Base-by-base conservation (phyloP, 1,140 invertebrate genomes). In the Scaptomyza pallida region DNA sequence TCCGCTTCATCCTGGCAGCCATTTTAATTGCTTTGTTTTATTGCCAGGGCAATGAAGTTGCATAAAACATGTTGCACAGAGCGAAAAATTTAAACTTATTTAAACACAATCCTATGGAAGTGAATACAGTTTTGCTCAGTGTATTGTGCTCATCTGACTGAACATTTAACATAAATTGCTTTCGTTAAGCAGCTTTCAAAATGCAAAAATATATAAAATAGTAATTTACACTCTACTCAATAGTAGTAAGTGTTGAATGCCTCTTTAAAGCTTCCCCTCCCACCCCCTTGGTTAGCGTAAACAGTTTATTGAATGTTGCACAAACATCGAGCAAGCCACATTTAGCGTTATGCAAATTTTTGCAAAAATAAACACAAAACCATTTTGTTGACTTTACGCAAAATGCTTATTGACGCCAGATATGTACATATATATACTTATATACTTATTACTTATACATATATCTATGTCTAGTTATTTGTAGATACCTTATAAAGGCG, bases 1-100 rank as follows among this genome's bases (percentile, higher is more conserved):
- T n/a, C 17, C 41, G 33, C 35, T 63, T 16, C 55, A 45, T 16
- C 60, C 56, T 63, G 79, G 45, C 72, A 75, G 60, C 59, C 68
- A 69, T 85, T 79, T 83, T 86, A 85, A 86, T 86, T 85, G 80
- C 76, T 76, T 85, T 81, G 78, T 74, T 82, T 81, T 77, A 73
- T 78, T 65, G 47, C 78, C 78, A n/a, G n/a, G n/a, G 45, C 54
- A 62, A 78, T 78, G 61, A 78, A 82, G 70, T 67, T 72, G 48
- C 30, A 44, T 10, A 37, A 37, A 12, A 37, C 33, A 37, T 30
- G 5, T 8, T 30, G 26, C 33, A 37, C 33, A 1, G 33, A 37
- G 12, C n/a, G 12, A 6, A 9, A 30, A 30, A 30, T 8, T 8
- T 30, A 37, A 37, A n/a, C 10, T 37, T n/a, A 4, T 35, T n/a